Base-by-base conservation (phyloP, 2,797 vertebrate species). In the Rhinatrema bivittatum region DNA sequence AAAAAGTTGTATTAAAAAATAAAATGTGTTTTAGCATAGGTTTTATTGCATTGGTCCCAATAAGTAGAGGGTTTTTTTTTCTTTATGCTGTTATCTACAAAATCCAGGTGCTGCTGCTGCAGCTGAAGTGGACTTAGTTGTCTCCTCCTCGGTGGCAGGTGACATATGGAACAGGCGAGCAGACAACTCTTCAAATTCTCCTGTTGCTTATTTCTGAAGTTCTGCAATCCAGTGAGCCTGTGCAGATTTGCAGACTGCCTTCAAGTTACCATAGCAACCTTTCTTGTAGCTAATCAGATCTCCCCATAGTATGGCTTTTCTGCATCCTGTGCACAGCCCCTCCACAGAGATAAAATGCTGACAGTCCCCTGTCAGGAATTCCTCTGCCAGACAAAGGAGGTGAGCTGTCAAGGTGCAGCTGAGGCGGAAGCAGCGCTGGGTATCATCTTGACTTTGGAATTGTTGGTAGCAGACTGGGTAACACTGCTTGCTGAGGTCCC, bases 271-370 rank as follows among this genome's bases (percentile, higher is more conserved):
- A 1, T 75, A 72, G 64, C 81, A 87, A 39, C 83, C 76, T 1
- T 79, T 78, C 61, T 83, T 84, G 13, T 81, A 63, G 4, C 85
- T 78, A 32, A 91, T 65, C 42, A 91, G 72, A 48, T 61, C 81
- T 18, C 89, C 89, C 89, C 88, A 91, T 7, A 90, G 74, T 38
- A 88, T 32, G 1, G 72, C 61, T 28, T 43, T 55, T 3, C 16
- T 38, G 14, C 87, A 89, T 12, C 73, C 43, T 0, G 92, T 92
- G 59, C 91, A 95, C 3, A 53, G 30, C 2, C 88, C 90, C 46
- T 90, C 88, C 31, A 94, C 71, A 0, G 91, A 92, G 48, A 94
- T 56, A 8, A 94, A 72, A 26, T 91, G 79, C 7, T 48, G 54
- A 0, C 84, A 70, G 16, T 91, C 87, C 0, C 62, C 42, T 42